Base-by-base conservation (phyloP, 2,113 vertebrate species). In the Syngnathus scovelli region DNA sequence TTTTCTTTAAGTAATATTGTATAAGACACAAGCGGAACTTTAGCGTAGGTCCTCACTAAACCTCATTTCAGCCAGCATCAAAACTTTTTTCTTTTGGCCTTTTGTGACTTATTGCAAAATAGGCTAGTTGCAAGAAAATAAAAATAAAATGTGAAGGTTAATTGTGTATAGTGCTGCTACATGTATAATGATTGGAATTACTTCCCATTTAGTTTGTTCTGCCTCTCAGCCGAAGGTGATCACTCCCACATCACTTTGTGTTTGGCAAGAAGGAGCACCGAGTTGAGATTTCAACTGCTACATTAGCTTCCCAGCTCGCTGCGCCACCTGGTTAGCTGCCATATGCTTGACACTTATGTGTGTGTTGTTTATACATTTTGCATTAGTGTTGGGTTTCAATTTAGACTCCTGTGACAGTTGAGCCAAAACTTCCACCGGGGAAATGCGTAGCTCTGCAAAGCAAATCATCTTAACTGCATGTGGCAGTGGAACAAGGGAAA, bases 401-500 rank as follows among this genome's bases (percentile, higher is more conserved):
- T 12, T 27, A 33, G 15, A 16, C 12, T 15, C 21, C 2, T 9
- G 27, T 58, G 27, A 36, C 23, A 18, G 55, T 18, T 58, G 13
- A 36, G 23, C 27, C 23, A 33, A 12, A 36, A 58, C 27, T 33
- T 58, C 27, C 55, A 58, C 27, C 27, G 4, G 36, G 27, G 52
- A 27, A 55, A 23, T 55, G 11, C 15, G 21, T 12, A 55, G 21
- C 52, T 5, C 13, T 58, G 13, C 55, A 18, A 27, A 55, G 52
- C 52, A 13, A 9, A 9, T n/a, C 8, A n/a, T 21, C 49, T 52
- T 8, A 10, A 27, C 21, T 27, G 21, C 52, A 55, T 80, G 48
- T 73, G 75, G 66, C 59, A 60, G 69, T 76, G 69, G 51, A 69
- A 69, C 54, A 67, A 46, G 46, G 64, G 66, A 68, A 78, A 76